Evolutionary conservation across 2,113 vertebrate genomes (phyloP).

Genomic region (Taxidea taxus): DNA sequence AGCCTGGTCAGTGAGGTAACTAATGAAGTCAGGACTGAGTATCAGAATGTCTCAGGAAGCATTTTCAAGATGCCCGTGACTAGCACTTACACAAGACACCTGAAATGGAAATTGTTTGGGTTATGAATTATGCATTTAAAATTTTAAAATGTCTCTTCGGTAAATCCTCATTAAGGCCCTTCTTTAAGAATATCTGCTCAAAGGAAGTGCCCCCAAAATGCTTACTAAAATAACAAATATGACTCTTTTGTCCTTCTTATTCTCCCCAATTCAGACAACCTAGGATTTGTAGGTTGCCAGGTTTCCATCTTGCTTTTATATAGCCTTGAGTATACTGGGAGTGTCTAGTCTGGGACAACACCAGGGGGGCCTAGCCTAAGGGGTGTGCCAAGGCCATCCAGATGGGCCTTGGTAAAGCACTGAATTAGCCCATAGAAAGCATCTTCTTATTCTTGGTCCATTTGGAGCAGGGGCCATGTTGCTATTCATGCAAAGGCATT

Average conservation of each 20-base stretch:
- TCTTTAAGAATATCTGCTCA: neutral
- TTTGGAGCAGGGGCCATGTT: neutral
- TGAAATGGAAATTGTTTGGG: neutral
- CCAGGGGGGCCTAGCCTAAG: rapidly evolving
- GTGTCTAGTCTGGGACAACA: neutral
- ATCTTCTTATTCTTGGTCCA: neutral
- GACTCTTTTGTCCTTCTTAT: neutral
- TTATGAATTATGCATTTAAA: neutral
- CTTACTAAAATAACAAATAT: neutral
- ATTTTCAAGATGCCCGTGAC: neutral
- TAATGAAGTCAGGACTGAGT: neutral
- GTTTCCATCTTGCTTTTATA: neutral
- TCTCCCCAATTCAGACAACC: neutral
- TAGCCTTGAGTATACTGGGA: neutral
- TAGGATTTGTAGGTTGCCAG: neutral
- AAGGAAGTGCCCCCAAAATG: neutral
- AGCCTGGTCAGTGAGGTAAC: neutral
- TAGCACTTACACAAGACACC: neutral
- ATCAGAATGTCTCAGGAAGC: neutral
- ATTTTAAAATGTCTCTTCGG: neutral
- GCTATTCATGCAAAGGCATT: neutral
- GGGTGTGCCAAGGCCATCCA: neutral
- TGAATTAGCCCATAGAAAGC: neutral
- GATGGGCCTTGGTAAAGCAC: neutral
- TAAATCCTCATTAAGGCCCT: neutral